Evolutionary conservation across 2,888 invertebrate species (phyloP).

Genomic region (Arge pagana): DNA sequence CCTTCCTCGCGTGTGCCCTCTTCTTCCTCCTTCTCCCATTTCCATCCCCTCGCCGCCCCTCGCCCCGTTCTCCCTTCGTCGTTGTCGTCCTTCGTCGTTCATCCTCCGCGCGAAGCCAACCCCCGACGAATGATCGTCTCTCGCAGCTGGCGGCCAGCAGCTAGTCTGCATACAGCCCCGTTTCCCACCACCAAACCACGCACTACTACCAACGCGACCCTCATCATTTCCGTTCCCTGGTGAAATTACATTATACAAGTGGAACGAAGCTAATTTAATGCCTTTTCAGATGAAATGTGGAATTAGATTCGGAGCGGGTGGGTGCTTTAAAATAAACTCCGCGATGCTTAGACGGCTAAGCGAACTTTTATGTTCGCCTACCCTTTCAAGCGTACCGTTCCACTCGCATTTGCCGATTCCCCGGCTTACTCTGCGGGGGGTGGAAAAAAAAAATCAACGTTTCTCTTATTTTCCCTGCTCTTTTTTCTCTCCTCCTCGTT

Average conservation of each 20-base stretch:
- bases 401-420: no score
- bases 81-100: no score
- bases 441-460: no score
- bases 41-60: neutral
- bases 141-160: constrained; percentile 13
- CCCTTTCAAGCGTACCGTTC: no score
- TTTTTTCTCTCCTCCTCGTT: no score
- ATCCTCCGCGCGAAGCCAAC: no score
- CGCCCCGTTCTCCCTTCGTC: no score
- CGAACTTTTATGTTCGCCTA: no score
- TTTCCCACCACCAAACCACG: neutral
- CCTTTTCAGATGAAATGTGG: constrained; percentile 4
- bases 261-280: constrained; percentile 17
- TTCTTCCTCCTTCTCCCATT: neutral
- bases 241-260: constrained; percentile 17
- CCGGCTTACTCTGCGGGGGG: no score
- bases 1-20: neutral
- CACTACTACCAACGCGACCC: no score
- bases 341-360: no score
- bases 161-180: neutral
- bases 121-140: constrained; percentile 8
- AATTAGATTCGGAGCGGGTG: constrained; percentile 10
- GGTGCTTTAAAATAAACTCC: neutral
- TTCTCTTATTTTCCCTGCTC: no score
- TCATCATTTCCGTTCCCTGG: constrained; percentile 7